phyloP scores from a whole-genome alignment of 2,888 invertebrate genomes.

The Dolomedes plantarius region DNA sequence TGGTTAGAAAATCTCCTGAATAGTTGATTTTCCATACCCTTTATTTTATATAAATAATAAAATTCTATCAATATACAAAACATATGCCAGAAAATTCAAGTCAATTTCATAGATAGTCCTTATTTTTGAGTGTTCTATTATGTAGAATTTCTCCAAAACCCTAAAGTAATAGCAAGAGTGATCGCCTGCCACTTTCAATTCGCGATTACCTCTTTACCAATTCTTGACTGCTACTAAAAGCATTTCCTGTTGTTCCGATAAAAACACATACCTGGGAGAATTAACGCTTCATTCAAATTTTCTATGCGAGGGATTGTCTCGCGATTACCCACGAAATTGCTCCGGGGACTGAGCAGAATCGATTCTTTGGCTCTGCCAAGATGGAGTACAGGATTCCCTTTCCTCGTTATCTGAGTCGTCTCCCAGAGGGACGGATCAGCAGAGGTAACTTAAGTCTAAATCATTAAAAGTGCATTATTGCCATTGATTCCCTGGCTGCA shows the following conservation, averaged over 20 bases:
- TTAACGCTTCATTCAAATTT: constrained; percentile 68
- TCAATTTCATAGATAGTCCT: no score
- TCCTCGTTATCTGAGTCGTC: constrained; percentile 61
- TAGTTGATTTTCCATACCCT: no score
- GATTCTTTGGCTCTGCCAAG: constrained; percentile 53
- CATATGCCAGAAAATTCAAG: no score
- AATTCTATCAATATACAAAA: no score
- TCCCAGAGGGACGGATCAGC: constrained; percentile 50
- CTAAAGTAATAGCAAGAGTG: no score
- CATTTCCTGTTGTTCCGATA: constrained; percentile 52
- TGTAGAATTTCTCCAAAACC: no score
- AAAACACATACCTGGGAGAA: constrained; percentile 57
- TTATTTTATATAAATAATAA: no score
- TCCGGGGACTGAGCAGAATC: constrained; percentile 41
- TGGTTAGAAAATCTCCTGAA: no score
- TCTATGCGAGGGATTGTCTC: constrained; percentile 48
- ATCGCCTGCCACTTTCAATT: no score
- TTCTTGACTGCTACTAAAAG: no score
- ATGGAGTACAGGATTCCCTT: constrained; percentile 57
- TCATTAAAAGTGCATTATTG: constrained; percentile 71
- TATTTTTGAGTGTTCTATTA: no score
- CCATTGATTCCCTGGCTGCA: constrained; percentile 58
- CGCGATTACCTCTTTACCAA: no score
- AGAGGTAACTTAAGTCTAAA: constrained; percentile 69
- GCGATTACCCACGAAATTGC: constrained; percentile 67